Evolutionary conservation across 1,140 invertebrate genomes (phyloP).

Genomic region (Teleogryllus occipitalis): DNA sequence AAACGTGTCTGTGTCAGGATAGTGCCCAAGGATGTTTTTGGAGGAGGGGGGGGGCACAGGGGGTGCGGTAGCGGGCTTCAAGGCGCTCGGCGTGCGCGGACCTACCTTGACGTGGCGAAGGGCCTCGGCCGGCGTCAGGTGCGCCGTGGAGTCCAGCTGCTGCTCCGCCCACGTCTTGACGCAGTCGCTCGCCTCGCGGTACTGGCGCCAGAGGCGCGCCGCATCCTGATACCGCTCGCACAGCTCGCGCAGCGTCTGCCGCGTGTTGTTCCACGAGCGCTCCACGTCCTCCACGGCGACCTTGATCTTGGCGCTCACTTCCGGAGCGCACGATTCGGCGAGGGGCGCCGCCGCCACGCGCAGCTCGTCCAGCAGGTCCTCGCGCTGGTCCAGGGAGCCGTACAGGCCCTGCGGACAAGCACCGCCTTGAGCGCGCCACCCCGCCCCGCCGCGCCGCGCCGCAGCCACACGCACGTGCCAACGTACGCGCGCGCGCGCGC

Average conservation of each 20-base stretch:
- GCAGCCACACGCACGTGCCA: background rate
- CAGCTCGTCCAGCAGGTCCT: conserved; percentile 60
- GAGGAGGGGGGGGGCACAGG: fast-evolving
- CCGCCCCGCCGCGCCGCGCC: background rate
- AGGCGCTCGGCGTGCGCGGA: conserved; percentile 9
- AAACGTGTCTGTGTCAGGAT: too few species aligned
- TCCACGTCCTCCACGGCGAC: conserved; percentile 64
- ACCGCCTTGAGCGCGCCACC: background rate
- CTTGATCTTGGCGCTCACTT: conserved; percentile 58
- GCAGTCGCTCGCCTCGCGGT: conserved; percentile 62
- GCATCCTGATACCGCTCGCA: conserved; percentile 64
- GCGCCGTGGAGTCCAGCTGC: conserved; percentile 53
- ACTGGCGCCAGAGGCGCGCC: conserved; percentile 65
- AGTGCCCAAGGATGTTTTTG: too few species aligned
- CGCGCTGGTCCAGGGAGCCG: conserved; percentile 54
- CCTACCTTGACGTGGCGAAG: conserved; percentile 55
- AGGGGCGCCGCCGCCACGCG: conserved; percentile 57
- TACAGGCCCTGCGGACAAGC: conserved; percentile 44
- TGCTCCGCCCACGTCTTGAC: conserved; percentile 62
- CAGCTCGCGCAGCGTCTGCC: conserved; percentile 57
- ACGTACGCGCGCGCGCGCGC: background rate
- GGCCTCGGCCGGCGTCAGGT: conserved; percentile 50
- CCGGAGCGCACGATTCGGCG: conserved; percentile 53
- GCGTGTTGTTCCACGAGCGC: conserved; percentile 65
- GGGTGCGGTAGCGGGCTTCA: too few species aligned